These are phyloP conservation scores for Cecidostiba fungosa DNA, from an alignment of 2,888 invertebrate genomes.

Conservation along the genomic window DNA sequence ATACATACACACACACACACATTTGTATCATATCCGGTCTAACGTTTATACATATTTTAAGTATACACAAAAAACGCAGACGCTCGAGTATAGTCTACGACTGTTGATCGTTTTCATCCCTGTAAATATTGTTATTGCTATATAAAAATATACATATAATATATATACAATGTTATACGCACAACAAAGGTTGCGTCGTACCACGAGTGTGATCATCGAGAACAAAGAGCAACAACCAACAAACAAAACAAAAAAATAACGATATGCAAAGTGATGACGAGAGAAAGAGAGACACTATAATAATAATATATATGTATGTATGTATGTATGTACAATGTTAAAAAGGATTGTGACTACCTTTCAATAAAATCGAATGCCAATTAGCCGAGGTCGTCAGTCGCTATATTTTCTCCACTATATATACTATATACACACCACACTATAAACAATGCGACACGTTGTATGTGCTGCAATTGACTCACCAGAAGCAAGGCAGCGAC, in stretches of 20 bases:
- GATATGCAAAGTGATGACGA: not conserved
- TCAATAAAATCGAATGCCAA: slow-evolving; percentile 35
- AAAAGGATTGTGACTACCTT: slow-evolving; percentile 28
- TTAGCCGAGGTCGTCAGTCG: not conserved
- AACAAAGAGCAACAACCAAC: not conserved
- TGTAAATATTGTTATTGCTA: slow-evolving; percentile 49
- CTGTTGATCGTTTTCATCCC: slow-evolving; percentile 18
- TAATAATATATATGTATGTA: not conserved
- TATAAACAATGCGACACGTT: not conserved
- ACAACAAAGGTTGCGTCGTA: not conserved
- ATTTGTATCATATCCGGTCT: slow-evolving; percentile 20
- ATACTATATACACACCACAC: not conserved
- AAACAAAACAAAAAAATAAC: not conserved
- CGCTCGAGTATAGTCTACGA: not conserved
- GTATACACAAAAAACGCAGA: not conserved
- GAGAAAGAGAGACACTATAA: not conserved
- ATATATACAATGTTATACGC: not conserved
- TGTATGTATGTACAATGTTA: not conserved
- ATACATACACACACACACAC: too few species aligned
- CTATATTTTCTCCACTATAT: not conserved
- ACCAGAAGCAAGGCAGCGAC: slow-evolving; percentile 68
- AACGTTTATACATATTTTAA: not conserved
- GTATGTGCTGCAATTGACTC: slow-evolving; percentile 59
- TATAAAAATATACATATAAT: not conserved
- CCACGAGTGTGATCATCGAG: slow-evolving; percentile 1